phyloP scores from a whole-genome alignment of 2,797 vertebrate species.

The Acanthurus lineatus region DNA sequence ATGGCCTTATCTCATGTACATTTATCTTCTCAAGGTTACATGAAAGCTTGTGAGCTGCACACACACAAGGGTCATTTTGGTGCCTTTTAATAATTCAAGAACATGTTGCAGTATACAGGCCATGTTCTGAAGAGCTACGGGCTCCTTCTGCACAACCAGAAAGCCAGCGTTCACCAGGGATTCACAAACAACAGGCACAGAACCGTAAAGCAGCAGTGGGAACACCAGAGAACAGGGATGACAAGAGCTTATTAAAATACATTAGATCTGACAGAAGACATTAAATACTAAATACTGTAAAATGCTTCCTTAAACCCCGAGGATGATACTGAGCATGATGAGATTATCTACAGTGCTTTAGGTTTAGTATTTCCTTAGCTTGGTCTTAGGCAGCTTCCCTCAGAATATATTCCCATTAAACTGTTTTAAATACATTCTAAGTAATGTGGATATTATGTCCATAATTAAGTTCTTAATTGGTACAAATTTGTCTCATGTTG shows the following conservation, averaged over 20 bases:
- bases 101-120: slow-evolving; percentile 29
- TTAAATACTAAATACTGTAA: slow-evolving; percentile 25
- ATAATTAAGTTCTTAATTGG: neutral
- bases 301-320: neutral
- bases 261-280: slow-evolving; percentile 38
- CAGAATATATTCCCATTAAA: neutral
- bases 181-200: slow-evolving; percentile 5
- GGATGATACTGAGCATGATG: neutral
- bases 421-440: neutral
- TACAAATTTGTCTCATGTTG: neutral
- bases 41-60: neutral
- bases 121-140: slow-evolving; percentile 36
- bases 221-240: slow-evolving; percentile 4
- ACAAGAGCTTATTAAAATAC: slow-evolving; percentile 38
- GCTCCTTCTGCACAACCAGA: slow-evolving; percentile 15
- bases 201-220: slow-evolving; percentile 3
- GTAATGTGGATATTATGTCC: neutral
- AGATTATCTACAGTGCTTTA: neutral
- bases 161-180: neutral
- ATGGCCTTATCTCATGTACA: neutral
- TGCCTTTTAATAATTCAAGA: slow-evolving; percentile 71
- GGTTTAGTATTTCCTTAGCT: neutral
- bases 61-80: neutral
- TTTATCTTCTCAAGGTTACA: neutral
- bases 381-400: neutral